Evolutionary conservation across 2,888 invertebrate species (phyloP).

Genomic region (Meandrusa payeni): DNA sequence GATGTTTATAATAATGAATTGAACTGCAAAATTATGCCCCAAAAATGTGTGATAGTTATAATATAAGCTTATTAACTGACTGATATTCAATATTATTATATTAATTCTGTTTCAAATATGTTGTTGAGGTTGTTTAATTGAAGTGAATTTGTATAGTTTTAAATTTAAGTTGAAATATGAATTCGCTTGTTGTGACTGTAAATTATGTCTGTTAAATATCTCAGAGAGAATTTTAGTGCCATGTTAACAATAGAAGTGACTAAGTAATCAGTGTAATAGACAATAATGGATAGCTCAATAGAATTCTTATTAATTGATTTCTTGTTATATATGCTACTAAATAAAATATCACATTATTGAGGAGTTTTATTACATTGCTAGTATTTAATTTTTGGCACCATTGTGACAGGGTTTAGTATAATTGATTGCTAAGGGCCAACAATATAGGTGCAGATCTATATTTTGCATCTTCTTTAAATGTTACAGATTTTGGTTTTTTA

Average conservation of each 20-base stretch:
- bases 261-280: conserved; percentile 11
- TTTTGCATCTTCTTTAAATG: too few relatives aligned
- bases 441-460: too few relatives aligned
- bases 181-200: conserved; percentile 17
- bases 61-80: conserved; percentile 17
- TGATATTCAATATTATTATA: conserved; percentile 7
- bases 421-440: too few relatives aligned
- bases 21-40: conserved; percentile 5
- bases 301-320: background rate
- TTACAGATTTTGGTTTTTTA: too few relatives aligned
- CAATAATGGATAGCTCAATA: conserved; percentile 9
- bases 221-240: conserved; percentile 18
- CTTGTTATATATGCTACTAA: conserved; percentile 5
- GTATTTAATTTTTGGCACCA: too few relatives aligned
- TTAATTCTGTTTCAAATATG: conserved; percentile 6
- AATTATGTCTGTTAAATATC: conserved; percentile 10
- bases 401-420: too few relatives aligned
- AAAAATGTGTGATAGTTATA: conserved; percentile 21
- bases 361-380: too few relatives aligned
- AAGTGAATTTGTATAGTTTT: conserved; percentile 11
- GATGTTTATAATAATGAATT: conserved; percentile 2
- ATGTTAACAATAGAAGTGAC: conserved; percentile 14
- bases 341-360: too few relatives aligned
- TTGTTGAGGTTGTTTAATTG: conserved; percentile 7
- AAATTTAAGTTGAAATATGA: conserved; percentile 18